Conservation (phyloP, 2,113 vertebrate genomes). For the Malurus elegans region DNA sequence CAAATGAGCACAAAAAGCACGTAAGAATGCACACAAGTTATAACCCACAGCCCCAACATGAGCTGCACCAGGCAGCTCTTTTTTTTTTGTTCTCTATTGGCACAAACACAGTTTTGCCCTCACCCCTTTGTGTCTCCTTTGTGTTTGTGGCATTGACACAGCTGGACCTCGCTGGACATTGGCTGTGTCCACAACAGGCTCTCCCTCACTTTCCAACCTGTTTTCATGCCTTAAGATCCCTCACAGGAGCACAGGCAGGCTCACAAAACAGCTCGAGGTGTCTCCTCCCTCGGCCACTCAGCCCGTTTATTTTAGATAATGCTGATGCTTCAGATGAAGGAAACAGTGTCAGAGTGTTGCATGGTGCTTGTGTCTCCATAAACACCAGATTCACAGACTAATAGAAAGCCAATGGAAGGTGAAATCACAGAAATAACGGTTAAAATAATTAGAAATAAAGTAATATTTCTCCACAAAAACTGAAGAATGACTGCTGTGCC, state of each 20-base stretch:
- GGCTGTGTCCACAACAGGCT: background rate
- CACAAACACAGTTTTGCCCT: background rate
- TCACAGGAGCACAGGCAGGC: accelerated
- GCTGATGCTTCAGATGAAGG: background rate
- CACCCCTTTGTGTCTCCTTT: background rate
- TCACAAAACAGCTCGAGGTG: background rate
- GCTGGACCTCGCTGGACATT: background rate
- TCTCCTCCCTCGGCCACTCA: background rate
- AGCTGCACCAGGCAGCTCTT: background rate
- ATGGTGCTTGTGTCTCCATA: background rate
- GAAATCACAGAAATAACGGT: background rate
- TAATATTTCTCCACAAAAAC: background rate
- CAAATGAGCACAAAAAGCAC: background rate
- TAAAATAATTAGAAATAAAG: background rate
- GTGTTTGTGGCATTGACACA: background rate
- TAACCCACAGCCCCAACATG: background rate
- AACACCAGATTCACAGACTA: background rate
- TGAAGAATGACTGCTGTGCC: background rate
- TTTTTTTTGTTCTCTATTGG: background rate
- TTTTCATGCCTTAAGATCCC: background rate
- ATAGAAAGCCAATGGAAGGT: background rate
- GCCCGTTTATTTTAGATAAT: background rate
- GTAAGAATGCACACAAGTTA: background rate
- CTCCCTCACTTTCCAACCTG: background rate
- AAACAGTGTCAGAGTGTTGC: background rate